Evolutionary conservation across 2,888 invertebrate species (phyloP), one percentile per base, ranked within the genome.

Genomic region (Platypus cylindrus): DNA sequence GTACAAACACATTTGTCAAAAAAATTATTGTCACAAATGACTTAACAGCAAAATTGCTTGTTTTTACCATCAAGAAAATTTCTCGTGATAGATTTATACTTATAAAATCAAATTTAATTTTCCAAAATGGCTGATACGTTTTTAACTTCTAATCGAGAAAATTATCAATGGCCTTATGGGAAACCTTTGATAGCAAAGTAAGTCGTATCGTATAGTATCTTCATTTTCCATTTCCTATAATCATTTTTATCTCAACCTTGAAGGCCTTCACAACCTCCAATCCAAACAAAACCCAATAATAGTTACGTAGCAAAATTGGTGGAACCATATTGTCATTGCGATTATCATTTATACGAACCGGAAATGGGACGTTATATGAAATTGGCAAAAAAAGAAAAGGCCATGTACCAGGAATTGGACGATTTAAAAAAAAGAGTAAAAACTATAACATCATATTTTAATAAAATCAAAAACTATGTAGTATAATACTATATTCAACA

Each of bases 301-400:
- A 60, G 65, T 34, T 66, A 62, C 41, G 58, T 63, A n/a, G 67
- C 66, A 1, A 64, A 67, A 7, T 62, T 70, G 1, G 70, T 72
- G 2, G 71, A 72, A 1, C 71, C 73, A 0, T 73, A 72, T 49
- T 77, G 76, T 48, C 70, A 72, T 52, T 77, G 77, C 58, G 72
- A 75, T 43, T 66, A 65, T 0, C 75, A 75, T 48, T 64, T 69
- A 0, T 73, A 73, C 49, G 68, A 70, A 1, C 72, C 70, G 0
- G 59, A 70, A 32, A 66, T 73, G 38, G 71, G 70, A 40, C 69
- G 72, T 40, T 77, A 75, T 58, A 69, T 70, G 47, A 68, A 71
- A 44, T 52, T 77, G 28, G 60, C 72, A 0, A 68, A 72, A 14
- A 75, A 74, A 45, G 74, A 75, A 44, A 66, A 66, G 42, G 66